Percentiles rank a stretch among this genome's conserved stretches.
phyloP scores from a whole-genome alignment of 2,888 invertebrate species.

The Agyllia agylla region DNA sequence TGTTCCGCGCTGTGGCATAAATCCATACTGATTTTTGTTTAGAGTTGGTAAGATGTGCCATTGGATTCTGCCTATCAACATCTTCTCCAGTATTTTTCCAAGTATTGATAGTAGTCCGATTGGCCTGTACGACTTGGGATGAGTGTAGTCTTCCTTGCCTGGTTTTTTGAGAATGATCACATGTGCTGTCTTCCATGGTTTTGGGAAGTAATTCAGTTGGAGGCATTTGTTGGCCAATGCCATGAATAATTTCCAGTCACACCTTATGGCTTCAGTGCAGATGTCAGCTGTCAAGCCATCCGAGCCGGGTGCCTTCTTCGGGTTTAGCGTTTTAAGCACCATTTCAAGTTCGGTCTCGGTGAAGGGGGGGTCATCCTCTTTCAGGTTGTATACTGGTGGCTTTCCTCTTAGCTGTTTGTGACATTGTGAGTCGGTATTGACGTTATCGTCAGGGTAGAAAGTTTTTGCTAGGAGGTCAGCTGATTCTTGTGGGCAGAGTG shows the following conservation, averaged over 20 bases:
- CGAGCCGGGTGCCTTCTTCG: conserved; percentile 53
- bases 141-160: not conserved
- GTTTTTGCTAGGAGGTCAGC: no score
- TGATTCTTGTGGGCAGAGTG: no score
- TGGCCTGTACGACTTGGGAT: not conserved
- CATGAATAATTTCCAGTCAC: not conserved
- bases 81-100: not conserved
- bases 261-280: not conserved
- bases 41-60: not conserved
- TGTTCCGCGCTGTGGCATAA: not conserved
- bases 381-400: no score
- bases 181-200: not conserved
- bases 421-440: no score
- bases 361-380: conserved; percentile 30
- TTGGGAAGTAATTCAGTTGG: not conserved
- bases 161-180: not conserved
- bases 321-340: not conserved
- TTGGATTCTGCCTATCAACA: not conserved
- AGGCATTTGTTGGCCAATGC: not conserved
- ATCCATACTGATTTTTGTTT: not conserved
- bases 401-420: no score
- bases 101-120: not conserved
- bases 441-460: no score
- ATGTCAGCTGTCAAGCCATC: conserved; percentile 60
- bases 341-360: conserved; percentile 22